Conservation (phyloP, 64 coral and sea anemone genomes). For the Astreopora myriophthalma region DNA sequence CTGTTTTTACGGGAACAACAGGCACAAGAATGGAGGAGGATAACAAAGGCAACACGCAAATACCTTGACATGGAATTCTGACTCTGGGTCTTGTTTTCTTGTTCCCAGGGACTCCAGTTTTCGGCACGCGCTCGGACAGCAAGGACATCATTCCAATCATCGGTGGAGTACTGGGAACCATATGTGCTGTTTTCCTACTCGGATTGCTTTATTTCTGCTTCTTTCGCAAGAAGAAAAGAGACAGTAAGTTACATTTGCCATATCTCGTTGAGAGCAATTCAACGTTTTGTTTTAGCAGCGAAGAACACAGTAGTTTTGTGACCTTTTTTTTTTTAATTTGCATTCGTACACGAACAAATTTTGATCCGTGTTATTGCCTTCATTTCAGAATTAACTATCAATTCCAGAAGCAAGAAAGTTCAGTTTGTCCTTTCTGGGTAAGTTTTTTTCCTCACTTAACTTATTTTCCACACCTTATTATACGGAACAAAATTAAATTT, state of each 20-base stretch:
- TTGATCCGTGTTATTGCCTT: neutral
- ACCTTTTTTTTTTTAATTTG: too few relatives aligned
- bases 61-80: neutral
- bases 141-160: slow-evolving; percentile 70
- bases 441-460: neutral
- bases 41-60: neutral
- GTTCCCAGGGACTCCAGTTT: slow-evolving; percentile 68
- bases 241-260: slow-evolving; percentile 44
- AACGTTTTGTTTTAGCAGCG: too few relatives aligned
- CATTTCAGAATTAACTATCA: neutral
- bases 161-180: slow-evolving; percentile 75
- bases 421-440: slow-evolving; percentile 83
- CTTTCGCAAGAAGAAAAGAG: slow-evolving; percentile 56
- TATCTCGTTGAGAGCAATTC: too few relatives aligned
- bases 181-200: slow-evolving; percentile 63
- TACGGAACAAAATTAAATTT: too few relatives aligned
- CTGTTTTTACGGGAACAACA: neutral
- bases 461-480: too few relatives aligned
- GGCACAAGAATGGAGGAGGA: neutral
- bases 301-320: too few relatives aligned
- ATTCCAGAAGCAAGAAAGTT: slow-evolving; percentile 74
- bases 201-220: slow-evolving; percentile 77
- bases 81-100: neutral
- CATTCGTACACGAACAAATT: too few relatives aligned
- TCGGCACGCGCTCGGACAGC: neutral